These are phyloP conservation scores for Pholis gunnellus DNA, from an alignment of 2,113 vertebrate species.

Conservation along the genomic window DNA sequence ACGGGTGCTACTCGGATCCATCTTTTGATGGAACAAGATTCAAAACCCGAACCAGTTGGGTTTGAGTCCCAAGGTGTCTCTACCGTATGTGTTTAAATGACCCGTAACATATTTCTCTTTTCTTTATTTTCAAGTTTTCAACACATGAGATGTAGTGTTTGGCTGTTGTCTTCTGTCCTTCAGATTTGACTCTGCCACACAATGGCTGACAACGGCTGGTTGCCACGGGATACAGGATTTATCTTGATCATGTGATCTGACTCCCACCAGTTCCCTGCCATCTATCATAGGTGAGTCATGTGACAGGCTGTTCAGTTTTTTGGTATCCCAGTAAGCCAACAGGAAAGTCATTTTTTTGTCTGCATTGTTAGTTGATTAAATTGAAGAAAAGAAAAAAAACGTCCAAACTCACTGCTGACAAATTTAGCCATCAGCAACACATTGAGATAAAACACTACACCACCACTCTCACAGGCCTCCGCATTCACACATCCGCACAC, in stretches of 20 bases:
- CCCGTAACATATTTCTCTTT: not conserved
- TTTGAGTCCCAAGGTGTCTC: constrained; percentile 15
- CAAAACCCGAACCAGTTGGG: constrained; percentile 27
- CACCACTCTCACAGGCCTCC: constrained; percentile 37
- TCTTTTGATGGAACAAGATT: constrained; percentile 35
- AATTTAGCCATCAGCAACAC: constrained; percentile 58
- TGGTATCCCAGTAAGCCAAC: not conserved
- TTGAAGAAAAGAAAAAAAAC: constrained; percentile 26
- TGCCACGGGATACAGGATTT: constrained; percentile 62
- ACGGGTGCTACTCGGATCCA: constrained; percentile 60
- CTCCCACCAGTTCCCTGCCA: constrained; percentile 57
- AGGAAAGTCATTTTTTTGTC: not conserved
- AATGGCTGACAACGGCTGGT: constrained; percentile 65
- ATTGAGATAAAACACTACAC: constrained; percentile 48
- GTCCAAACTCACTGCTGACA: constrained; percentile 20
- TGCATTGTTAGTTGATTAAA: constrained; percentile 47
- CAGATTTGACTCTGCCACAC: constrained; percentile 67
- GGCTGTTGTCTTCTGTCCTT: constrained; percentile 47
- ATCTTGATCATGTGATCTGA: constrained; percentile 78
- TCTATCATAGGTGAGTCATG: constrained; percentile 76
- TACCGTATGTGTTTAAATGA: not conserved
- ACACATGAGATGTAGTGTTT: not conserved
- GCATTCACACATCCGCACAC: constrained; percentile 58
- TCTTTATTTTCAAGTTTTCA: not conserved
- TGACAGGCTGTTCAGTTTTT: constrained; percentile 12